Base-by-base conservation (phyloP, 1,140 invertebrate species). In the Pogonus chalceus region DNA sequence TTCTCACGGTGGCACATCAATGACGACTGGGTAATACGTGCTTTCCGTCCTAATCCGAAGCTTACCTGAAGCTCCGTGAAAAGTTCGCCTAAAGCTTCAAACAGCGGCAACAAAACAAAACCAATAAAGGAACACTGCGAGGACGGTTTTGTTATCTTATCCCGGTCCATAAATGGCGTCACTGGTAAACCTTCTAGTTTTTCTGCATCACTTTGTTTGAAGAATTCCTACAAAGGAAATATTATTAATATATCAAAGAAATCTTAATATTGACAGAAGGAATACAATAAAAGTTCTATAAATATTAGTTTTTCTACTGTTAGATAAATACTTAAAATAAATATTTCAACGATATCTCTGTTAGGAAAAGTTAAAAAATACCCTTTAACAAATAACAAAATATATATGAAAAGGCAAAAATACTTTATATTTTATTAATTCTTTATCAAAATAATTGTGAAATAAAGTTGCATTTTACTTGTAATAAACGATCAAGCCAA, bases 161-260 rank as follows among this genome's bases (percentile, higher is more conserved):
- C 87, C n/a, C 88, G 77, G 66, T 92, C 89, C 89, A 92, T 92
- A 64, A 91, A 92, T 0, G 88, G 88, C 4, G 88, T 89, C 1
- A 91, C 87, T 1, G 88, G 88, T 53, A 92, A 73, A 7, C 88
- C 88, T 68, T 90, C 86, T 35, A 87, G 73, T 65, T 91, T 91
- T 65, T 92, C 88, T 4, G 84, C 80, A 56, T 90, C 88, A 65
- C 85, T 88, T 72, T 91, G 85, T 57, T 84, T 84, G 63, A 88
- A 88, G 64, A 87, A 88, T 65, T 88, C 85, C 65, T 87, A 31
- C 26, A 31, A 4, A 31, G 14, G 26, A n/a, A n/a, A n/a, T n/a
- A n/a, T n/a, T n/a, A n/a, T n/a, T n/a, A n/a, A n/a, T n/a, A n/a
- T n/a, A 75, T 3, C 51, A 47, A 59, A 52, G 22, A 37, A 39